Evolutionary conservation across 2,113 vertebrate species (phyloP).

Genomic region (Bubo bubo): DNA sequence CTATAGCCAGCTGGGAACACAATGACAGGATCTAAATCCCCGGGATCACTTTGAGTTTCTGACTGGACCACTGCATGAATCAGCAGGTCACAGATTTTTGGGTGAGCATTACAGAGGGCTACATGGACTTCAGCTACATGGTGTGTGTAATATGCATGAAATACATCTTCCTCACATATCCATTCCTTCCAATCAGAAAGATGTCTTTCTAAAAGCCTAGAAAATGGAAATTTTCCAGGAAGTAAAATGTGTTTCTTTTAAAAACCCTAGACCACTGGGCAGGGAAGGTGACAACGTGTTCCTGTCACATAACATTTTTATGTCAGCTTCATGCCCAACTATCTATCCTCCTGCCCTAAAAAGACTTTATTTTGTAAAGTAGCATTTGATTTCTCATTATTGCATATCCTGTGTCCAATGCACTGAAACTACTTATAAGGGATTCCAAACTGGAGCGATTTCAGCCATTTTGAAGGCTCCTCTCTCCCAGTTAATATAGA

Average conservation of each 20-base stretch:
- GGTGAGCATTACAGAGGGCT: not conserved
- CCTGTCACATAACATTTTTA: not conserved
- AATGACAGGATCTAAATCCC: not conserved
- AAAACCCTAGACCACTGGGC: not conserved
- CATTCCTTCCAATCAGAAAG: not conserved
- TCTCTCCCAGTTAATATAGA: not conserved
- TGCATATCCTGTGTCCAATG: not conserved
- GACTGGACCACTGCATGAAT: not conserved
- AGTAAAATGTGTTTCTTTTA: not conserved
- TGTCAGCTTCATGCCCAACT: not conserved
- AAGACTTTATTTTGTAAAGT: not conserved
- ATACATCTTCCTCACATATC: not conserved
- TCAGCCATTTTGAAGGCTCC: not conserved
- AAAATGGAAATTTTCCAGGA: not conserved
- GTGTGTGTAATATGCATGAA: not conserved
- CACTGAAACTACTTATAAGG: not conserved
- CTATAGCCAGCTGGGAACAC: not conserved
- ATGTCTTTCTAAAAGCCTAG: not conserved
- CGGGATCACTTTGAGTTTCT: not conserved
- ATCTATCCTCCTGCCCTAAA: not conserved
- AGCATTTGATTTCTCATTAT: not conserved
- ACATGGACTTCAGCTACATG: not conserved
- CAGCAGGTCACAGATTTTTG: not conserved
- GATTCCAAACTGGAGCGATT: not conserved
- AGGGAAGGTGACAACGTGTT: not conserved